Evolutionary conservation across 2,888 invertebrate genomes (phyloP).

Genomic region (Erebia ligea): DNA sequence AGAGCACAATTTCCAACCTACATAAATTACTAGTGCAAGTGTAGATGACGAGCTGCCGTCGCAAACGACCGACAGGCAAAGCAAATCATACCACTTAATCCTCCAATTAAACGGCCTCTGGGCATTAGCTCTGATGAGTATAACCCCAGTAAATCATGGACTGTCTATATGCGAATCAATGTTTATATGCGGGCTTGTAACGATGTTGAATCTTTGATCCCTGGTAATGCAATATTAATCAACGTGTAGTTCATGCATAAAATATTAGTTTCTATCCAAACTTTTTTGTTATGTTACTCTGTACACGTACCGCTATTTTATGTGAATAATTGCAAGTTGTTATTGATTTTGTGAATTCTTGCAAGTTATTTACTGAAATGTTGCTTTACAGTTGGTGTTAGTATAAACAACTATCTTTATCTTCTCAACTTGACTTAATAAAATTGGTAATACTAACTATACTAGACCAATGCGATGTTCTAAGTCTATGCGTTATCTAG

Average conservation of each 20-base stretch:
- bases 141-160: slow-evolving; percentile 24
- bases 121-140: slow-evolving; percentile 26
- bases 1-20: not conserved
- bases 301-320: not conserved
- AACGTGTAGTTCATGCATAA: not conserved
- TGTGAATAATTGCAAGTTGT: not conserved
- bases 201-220: slow-evolving; percentile 15
- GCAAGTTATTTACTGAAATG: not conserved
- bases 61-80: not conserved
- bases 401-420: too few relatives aligned
- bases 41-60: slow-evolving; percentile 1
- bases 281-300: not conserved
- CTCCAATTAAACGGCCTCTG: slow-evolving; percentile 23
- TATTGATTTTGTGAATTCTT: not conserved
- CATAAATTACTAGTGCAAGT: not conserved
- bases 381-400: too few relatives aligned
- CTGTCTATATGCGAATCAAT: too few relatives aligned
- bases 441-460: too few relatives aligned
- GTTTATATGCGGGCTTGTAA: slow-evolving; percentile 23
- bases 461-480: too few relatives aligned
- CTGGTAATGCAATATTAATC: slow-evolving; percentile 8
- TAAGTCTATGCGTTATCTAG: too few relatives aligned
- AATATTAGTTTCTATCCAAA: not conserved
- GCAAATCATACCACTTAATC: slow-evolving; percentile 14
- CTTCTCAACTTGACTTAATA: too few relatives aligned